Percentiles rank a stretch among this genome's conserved stretches.
phyloP scores from a whole-genome alignment of 2,113 vertebrate genomes.

The Odontophorus gujanensis region DNA sequence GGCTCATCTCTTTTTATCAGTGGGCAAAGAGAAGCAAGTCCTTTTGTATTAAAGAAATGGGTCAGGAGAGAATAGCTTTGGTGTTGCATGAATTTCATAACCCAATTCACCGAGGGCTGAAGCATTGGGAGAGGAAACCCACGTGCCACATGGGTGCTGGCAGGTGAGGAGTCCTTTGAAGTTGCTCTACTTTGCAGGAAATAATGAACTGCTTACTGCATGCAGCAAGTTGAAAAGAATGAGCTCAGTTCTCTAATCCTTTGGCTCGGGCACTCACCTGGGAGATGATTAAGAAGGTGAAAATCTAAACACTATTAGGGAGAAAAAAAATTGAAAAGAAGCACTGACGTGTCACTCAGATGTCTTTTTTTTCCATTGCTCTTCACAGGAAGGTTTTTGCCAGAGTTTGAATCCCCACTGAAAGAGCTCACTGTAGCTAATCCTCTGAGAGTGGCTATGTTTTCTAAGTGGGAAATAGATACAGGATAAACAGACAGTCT shows the following conservation, averaged over 20 bases:
- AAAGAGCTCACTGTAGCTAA: constrained; percentile 57
- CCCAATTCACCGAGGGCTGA: neutral
- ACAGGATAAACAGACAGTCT: constrained; percentile 76
- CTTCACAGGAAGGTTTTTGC: neutral
- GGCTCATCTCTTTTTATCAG: neutral
- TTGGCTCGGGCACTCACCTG: constrained; percentile 43
- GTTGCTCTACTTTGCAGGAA: neutral
- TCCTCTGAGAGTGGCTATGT: constrained; percentile 66
- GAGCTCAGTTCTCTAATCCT: neutral
- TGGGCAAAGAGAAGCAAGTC: neutral
- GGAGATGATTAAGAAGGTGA: constrained; percentile 61
- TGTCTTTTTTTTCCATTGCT: constrained; percentile 36
- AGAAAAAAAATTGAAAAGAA: neutral
- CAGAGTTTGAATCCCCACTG: constrained; percentile 41
- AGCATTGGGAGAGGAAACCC: neutral
- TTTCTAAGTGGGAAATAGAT: constrained; percentile 71
- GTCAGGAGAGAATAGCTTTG: neutral
- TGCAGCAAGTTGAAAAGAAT: constrained; percentile 6
- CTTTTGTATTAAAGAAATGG: neutral
- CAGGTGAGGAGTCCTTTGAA: constrained; percentile 1
- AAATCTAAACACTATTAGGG: constrained; percentile 52
- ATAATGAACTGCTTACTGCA: constrained; percentile 43
- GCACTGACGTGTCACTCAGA: constrained; percentile 35
- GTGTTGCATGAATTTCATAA: neutral
- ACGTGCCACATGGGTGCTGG: accelerated